Base-by-base conservation (phyloP, 2,113 vertebrate species). In the Conger conger region DNA sequence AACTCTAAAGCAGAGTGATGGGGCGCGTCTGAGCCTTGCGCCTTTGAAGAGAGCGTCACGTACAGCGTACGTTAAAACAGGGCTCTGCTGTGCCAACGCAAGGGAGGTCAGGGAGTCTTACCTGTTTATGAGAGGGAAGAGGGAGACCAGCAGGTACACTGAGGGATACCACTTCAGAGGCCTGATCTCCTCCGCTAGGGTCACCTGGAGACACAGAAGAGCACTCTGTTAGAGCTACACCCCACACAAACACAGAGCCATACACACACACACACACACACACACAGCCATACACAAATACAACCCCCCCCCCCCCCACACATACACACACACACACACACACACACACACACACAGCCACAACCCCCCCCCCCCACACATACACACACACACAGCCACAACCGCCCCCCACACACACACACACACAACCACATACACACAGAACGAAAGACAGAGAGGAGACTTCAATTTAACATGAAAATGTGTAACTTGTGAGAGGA, bases 71-170 rank as follows among this genome's bases (percentile, higher is more conserved):
- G 15, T 8, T 50, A 50, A 50, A 50, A 50, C 45, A 42, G 3
- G 4, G 40, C 40, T 42, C 40, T 42, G 54, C 54, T 57, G 54
- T 68, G 20, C 6, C 11, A 73, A 33, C 27, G n/a, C 27, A 33
- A 30, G 1, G 68, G 11, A 33, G n/a, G 1, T n/a, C n/a, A 8
- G 0, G 68, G n/a, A 30, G 33, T 36, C 89, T 91, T 96, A 97
- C 95, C 95, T 96, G 95, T 96, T 96, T 93, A 96, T 91, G 88
- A 95, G 94, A 2, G 89, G 95, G 79, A 96, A 96, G 89, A 93
- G 91, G 86, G 93, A 94, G 82, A 92, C 93, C 88, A 96, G 93
- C 92, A 97, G 93, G 95, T 95, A 95, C 83, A 94, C 92, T 20
- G 91, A 92, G 50, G 93, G 93, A 89, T 95, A 91, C 95, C 96